Base-by-base conservation (phyloP, 2,113 vertebrate species). In the Platycercus adscitus region DNA sequence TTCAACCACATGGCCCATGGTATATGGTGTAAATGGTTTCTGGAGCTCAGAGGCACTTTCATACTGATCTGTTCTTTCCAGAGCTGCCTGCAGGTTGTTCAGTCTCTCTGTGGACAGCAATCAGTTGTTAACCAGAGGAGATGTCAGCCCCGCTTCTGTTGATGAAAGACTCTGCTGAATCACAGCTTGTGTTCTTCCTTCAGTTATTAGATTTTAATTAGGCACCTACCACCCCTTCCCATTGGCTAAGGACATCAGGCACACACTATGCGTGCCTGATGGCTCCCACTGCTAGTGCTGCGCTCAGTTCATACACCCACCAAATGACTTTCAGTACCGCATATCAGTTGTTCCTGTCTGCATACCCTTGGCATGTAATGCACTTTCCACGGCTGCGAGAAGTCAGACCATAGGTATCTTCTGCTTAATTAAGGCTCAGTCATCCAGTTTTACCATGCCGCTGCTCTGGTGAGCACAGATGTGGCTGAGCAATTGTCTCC, bases 371-470 rank as follows among this genome's bases (percentile, higher is more conserved):
- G 33, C 28, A 17, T 9, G 41, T 28, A 75, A 28, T 29, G 31
- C 11, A 20, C 13, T 88, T 81, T 24, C 47, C 14, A 87, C 46
- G 12, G 33, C 31, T 68, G 61, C 39, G 18, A 60, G 69, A 87
- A 81, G 50, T 43, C 81, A 85, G 47, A 50, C 52, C 2, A 2
- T 17, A 35, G 66, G 8, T 87, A 33, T 79, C 65, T 88, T 92
- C 58, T 89, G 44, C 53, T 56, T 68, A 46, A 53, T 66, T 21
- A 31, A 35, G 50, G 11, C 56, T 85, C 56, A 63, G 46, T 9
- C 37, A 47, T 31, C 31, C 31, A 43, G 3, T 66, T 86, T 75
- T 81, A 55, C n/a, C 16, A 11, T 1, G 2, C 17, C 0, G 0
- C 19, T 4, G 1, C 55, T 81, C 28, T 87, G 55, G 43, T 64